Evolutionary conservation across 1,140 invertebrate genomes (phyloP).

Genomic region (Aplysia californica): DNA sequence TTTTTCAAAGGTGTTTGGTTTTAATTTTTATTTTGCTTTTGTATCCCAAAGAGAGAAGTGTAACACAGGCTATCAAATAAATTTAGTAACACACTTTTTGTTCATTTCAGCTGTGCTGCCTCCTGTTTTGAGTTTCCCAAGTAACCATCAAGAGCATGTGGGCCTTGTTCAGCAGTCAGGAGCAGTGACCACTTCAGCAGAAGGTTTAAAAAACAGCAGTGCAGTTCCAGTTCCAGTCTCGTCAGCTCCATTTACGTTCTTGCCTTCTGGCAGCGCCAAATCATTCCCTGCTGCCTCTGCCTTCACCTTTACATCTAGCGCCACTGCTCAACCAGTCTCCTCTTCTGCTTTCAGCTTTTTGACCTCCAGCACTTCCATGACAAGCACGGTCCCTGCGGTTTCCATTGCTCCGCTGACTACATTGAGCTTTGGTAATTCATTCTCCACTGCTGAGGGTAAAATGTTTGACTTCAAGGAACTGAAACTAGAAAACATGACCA

Average conservation of each 20-base stretch:
- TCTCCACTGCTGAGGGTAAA: background rate
- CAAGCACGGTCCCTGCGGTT: background rate
- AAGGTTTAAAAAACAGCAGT: too few species aligned
- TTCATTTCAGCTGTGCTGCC: background rate
- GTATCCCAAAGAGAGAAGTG: too few species aligned
- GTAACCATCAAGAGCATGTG: background rate
- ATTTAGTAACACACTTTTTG: too few species aligned
- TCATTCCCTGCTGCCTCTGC: background rate
- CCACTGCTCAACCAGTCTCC: background rate
- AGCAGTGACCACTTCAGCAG: too few species aligned
- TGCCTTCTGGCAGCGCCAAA: background rate
- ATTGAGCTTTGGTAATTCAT: background rate
- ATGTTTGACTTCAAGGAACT: background rate
- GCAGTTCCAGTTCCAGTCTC: background rate
- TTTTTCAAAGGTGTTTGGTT: too few species aligned
- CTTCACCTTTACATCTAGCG: background rate
- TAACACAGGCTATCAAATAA: too few species aligned
- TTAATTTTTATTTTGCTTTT: too few species aligned
- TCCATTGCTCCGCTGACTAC: constrained; percentile 5
- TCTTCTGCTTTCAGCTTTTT: background rate
- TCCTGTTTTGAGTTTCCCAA: constrained; percentile 3
- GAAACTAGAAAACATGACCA: background rate
- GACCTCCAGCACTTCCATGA: too few species aligned
- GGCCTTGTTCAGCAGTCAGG: too few species aligned
- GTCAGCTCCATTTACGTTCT: constrained; percentile 12